Evolutionary conservation across 2,888 invertebrate genomes (phyloP).

Genomic region (Cryptocheilus praepositus): DNA sequence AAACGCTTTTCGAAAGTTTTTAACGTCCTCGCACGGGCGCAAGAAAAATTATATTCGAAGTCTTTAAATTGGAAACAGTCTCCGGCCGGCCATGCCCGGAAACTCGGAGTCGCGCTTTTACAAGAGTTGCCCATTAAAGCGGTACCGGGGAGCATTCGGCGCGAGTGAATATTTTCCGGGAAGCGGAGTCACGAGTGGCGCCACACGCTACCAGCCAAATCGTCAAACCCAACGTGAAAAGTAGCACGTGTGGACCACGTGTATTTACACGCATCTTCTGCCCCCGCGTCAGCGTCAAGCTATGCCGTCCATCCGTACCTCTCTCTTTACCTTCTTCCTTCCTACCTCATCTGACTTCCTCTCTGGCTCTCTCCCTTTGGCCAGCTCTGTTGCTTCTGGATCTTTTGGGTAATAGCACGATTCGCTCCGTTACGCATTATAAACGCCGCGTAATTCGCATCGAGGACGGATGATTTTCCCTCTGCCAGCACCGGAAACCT

Average conservation of each 20-base stretch:
- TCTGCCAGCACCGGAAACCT: constrained; percentile 23
- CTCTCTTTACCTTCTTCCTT: constrained; percentile 23
- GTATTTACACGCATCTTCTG: constrained; percentile 21
- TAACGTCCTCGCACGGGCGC: constrained; percentile 10
- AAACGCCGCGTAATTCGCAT: constrained; percentile 49
- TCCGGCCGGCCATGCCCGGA: neutral
- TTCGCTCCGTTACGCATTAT: constrained; percentile 46
- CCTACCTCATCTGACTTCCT: too few species aligned
- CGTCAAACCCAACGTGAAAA: constrained; percentile 19
- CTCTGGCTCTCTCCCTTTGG: neutral
- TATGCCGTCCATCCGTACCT: constrained; percentile 19
- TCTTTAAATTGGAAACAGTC: constrained; percentile 44
- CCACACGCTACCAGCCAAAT: constrained; percentile 16
- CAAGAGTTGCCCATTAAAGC: neutral
- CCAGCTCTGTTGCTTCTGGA: constrained; percentile 17
- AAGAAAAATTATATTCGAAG: constrained; percentile 45
- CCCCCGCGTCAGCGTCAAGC: neutral
- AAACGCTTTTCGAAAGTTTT: constrained; percentile 20
- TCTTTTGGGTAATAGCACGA: too few species aligned
- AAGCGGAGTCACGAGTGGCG: constrained; percentile 8
- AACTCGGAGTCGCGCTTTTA: neutral
- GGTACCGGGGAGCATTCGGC: constrained; percentile 29
- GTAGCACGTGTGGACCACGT: constrained; percentile 44
- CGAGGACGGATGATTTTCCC: constrained; percentile 1
- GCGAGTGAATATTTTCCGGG: constrained; percentile 14